Percentiles rank a stretch among this genome's conserved stretches.
phyloP scores from a whole-genome alignment of 2,888 invertebrate species.

The Selenia dentaria region DNA sequence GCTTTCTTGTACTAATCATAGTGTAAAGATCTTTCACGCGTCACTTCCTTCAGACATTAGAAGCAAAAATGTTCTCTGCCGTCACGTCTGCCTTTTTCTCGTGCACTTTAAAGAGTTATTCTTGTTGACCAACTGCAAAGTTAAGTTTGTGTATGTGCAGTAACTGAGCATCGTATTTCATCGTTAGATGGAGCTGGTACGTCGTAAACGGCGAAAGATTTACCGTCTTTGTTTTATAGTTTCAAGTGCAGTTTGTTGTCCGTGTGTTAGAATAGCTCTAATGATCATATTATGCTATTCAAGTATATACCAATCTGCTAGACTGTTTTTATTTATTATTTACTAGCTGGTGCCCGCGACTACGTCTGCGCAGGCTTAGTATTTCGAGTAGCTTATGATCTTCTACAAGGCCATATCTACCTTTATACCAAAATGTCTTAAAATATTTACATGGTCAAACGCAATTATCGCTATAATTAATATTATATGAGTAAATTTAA shows the following conservation, averaged over 20 bases:
- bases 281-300: no score
- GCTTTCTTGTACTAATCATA: conserved; percentile 32
- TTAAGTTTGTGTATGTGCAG: conserved; percentile 29
- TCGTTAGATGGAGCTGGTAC: conserved; percentile 42
- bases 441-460: no score
- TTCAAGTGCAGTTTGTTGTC: conserved; percentile 36
- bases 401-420: no score
- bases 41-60: conserved; percentile 33
- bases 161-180: conserved; percentile 35
- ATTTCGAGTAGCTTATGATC: no score
- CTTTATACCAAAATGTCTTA: no score
- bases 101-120: conserved; percentile 1
- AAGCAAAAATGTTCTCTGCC: conserved; percentile 8
- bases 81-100: not conserved
- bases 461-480: no score
- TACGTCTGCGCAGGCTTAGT: no score
- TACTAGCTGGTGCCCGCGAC: no score
- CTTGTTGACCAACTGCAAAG: conserved; percentile 15
- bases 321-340: no score
- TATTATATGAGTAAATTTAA: no score
- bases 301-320: no score
- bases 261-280: no score
- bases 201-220: conserved; percentile 43
- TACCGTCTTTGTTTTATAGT: conserved; percentile 34
- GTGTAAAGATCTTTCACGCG: conserved; percentile 30